These are phyloP conservation scores for Luperina testacea DNA, from an alignment of 2,888 invertebrate genomes.

Conservation along the genomic window DNA sequence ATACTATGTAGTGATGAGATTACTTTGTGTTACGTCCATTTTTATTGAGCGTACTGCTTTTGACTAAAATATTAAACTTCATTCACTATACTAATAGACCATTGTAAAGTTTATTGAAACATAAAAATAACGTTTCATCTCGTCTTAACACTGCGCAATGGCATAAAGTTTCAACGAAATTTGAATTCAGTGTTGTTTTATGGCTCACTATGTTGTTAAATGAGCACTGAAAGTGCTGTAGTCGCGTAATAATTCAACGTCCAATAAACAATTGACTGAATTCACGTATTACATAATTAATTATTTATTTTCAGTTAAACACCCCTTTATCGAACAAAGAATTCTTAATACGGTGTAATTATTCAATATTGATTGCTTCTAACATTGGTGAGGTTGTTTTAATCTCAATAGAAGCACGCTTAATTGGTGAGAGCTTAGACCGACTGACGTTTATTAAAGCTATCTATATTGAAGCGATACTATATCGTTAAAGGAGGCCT, in stretches of 20 bases:
- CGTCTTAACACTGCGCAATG: slow-evolving; percentile 24
- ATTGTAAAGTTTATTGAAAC: slow-evolving; percentile 50
- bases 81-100: slow-evolving; percentile 36
- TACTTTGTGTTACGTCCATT: slow-evolving; percentile 24
- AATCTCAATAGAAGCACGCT: slow-evolving; percentile 41
- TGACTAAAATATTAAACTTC: slow-evolving; percentile 25
- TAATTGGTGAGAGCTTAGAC: slow-evolving; percentile 60
- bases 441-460: slow-evolving; percentile 61
- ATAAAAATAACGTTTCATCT: slow-evolving; percentile 42
- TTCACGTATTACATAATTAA: slow-evolving; percentile 2
- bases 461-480: slow-evolving; percentile 67
- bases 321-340: slow-evolving; percentile 13
- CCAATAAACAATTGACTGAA: slow-evolving; percentile 2
- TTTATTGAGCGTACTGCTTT: slow-evolving; percentile 23
- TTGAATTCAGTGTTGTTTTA: slow-evolving; percentile 39
- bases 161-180: slow-evolving; percentile 34
- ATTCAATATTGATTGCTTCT: slow-evolving; percentile 53
- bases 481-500: slow-evolving; percentile 59
- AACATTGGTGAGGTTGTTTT: slow-evolving; percentile 49
- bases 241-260: slow-evolving; percentile 26
- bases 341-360: slow-evolving; percentile 40
- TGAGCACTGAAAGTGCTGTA: slow-evolving; percentile 11
- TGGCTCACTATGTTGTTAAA: slow-evolving; percentile 17
- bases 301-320: slow-evolving; percentile 16
- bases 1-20: too few species aligned